A percentile compares a stretch with the other conserved stretches of the same genome.
Conservation (phyloP, 2,888 invertebrate species). For the Geotrupes spiniger region DNA sequence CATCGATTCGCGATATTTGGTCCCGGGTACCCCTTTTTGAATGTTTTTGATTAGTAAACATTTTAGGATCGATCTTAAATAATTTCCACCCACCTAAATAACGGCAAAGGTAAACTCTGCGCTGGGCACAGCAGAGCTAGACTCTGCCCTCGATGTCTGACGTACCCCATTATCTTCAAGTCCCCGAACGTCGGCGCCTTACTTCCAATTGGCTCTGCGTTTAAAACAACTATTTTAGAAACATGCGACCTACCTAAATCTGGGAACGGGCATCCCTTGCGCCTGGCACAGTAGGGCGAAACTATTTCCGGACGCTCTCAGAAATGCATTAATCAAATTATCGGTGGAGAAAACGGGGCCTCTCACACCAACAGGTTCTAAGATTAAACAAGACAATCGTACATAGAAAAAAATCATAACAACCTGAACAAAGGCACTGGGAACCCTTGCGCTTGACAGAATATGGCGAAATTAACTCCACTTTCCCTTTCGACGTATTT, state of each 20-base stretch:
- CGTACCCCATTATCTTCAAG: slow-evolving; percentile 20
- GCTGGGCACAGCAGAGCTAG: slow-evolving; percentile 62
- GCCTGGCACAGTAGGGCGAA: slow-evolving; percentile 73
- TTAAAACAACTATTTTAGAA: neutral
- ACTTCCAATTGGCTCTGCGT: slow-evolving; percentile 45
- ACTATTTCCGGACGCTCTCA: slow-evolving; percentile 40
- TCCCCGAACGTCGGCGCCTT: slow-evolving; percentile 54
- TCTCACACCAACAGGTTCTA: slow-evolving; percentile 21
- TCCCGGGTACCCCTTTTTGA: slow-evolving; percentile 30
- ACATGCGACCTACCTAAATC: slow-evolving; percentile 32
- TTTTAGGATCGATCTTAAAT: neutral
- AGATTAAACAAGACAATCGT: slow-evolving; percentile 8
- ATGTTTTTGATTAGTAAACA: slow-evolving; percentile 50
- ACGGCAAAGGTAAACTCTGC: slow-evolving; percentile 64
- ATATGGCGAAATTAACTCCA: slow-evolving; percentile 43
- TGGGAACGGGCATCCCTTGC: slow-evolving; percentile 66
- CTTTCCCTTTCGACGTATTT: slow-evolving; percentile 40
- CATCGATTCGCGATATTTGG: slow-evolving; percentile 37
- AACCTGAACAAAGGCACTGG: slow-evolving; percentile 56
- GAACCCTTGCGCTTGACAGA: slow-evolving; percentile 60
- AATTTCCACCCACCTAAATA: slow-evolving; percentile 52
- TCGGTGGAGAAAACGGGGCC: slow-evolving; percentile 43
- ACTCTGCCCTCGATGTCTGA: slow-evolving; percentile 19
- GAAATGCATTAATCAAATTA: slow-evolving; percentile 38
- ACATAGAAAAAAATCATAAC: no score